A percentile compares a stretch with the other conserved stretches of the same genome.
These are phyloP conservation scores for Tenthredo notha DNA, from an alignment of 2,888 invertebrate species.

Conservation along the genomic window DNA sequence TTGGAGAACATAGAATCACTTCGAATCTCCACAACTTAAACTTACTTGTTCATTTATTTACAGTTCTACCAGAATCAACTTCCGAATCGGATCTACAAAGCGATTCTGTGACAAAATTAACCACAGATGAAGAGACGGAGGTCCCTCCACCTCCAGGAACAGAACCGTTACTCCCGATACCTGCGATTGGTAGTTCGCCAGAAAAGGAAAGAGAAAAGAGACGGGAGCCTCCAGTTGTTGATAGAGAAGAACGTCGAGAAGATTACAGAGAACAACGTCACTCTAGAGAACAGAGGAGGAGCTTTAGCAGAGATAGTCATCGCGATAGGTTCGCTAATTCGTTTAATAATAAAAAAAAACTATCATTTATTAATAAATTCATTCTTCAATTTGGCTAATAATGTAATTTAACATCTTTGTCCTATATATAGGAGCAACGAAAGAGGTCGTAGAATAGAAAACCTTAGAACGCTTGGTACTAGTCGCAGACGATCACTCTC, in stretches of 20 bases:
- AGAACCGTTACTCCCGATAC: slow-evolving; percentile 74
- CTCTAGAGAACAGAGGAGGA: slow-evolving; percentile 72
- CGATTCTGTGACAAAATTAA: slow-evolving; percentile 67
- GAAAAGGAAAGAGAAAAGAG: slow-evolving; percentile 61
- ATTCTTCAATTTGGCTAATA: neutral
- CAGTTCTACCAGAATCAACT: slow-evolving; percentile 65
- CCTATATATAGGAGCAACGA: slow-evolving; percentile 66
- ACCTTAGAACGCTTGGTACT: slow-evolving; percentile 69
- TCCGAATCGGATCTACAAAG: slow-evolving; percentile 66
- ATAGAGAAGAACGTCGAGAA: slow-evolving; percentile 67
- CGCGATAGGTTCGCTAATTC: slow-evolving; percentile 71
- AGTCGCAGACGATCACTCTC: slow-evolving; percentile 73
- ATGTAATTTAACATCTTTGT: neutral
- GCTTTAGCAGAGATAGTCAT: slow-evolving; percentile 74
- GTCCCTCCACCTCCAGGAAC: slow-evolving; percentile 76
- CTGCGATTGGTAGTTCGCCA: slow-evolving; percentile 67
- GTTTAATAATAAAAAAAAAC: neutral
- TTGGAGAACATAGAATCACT: neutral
- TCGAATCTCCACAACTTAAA: neutral
- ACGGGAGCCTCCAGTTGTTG: slow-evolving; percentile 64
- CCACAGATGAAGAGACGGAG: slow-evolving; percentile 72
- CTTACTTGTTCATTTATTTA: neutral
- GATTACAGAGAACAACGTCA: slow-evolving; percentile 71
- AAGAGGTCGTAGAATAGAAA: slow-evolving; percentile 71
- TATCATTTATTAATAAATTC: neutral